Conservation (phyloP, 2,797 vertebrate genomes). For the Yasuhikotakia modesta region DNA sequence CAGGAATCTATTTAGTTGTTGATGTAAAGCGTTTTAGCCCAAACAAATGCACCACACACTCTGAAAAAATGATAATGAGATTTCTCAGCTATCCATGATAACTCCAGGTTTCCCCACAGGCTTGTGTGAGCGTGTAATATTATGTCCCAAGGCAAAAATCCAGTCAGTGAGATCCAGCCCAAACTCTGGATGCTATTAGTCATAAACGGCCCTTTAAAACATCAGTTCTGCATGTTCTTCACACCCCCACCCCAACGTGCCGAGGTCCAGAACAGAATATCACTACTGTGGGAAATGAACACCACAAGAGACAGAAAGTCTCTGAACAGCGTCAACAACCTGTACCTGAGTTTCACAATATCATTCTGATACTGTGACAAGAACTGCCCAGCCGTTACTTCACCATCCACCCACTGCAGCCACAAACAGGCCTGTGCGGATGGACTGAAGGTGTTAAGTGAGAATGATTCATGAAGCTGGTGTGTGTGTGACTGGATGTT, state of each 20-base stretch:
- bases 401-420: not conserved
- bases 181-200: conserved; percentile 54
- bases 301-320: conserved; percentile 5
- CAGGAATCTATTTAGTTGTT: not conserved
- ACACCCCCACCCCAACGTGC: conserved; percentile 37
- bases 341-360: not conserved
- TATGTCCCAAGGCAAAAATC: conserved; percentile 47
- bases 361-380: not conserved
- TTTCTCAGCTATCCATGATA: conserved; percentile 38
- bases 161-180: conserved; percentile 48
- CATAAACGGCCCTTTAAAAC: conserved; percentile 44
- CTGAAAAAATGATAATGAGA: conserved; percentile 4
- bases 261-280: conserved; percentile 30
- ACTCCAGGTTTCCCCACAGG: conserved; percentile 35
- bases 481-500: not conserved
- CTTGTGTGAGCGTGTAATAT: conserved; percentile 32
- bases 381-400: not conserved
- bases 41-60: conserved; percentile 30
- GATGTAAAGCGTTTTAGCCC: not conserved
- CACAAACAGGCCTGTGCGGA: conserved; percentile 3
- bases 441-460: not conserved
- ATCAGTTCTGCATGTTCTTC: conserved; percentile 34
- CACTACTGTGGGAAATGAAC: conserved; percentile 45
- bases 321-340: not conserved
- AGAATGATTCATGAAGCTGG: not conserved